Evolutionary conservation across 1,140 invertebrate species (phyloP).

Genomic region (Teleopsis dalmanni): DNA sequence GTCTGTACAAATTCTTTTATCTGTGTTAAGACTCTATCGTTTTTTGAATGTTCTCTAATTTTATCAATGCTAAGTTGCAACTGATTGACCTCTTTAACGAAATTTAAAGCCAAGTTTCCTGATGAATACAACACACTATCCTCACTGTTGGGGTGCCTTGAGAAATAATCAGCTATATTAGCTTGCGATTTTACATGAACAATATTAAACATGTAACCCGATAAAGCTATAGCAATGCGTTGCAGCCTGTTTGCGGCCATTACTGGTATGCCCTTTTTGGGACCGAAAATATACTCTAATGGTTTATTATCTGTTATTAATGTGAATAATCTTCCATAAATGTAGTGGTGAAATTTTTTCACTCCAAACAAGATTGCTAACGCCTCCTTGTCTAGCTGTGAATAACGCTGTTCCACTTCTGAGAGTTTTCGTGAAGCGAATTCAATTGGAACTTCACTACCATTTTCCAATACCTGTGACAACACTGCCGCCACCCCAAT

Average conservation of each 20-base stretch:
- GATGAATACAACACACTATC: no score
- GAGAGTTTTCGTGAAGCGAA: slow-evolving; percentile 45
- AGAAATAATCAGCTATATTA: slow-evolving; percentile 23
- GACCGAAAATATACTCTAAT: slow-evolving; percentile 39
- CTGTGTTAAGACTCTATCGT: no score
- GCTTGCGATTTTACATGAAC: slow-evolving; percentile 17
- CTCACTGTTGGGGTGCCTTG: slow-evolving; percentile 11
- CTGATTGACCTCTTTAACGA: no score
- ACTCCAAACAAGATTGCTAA: slow-evolving; percentile 42
- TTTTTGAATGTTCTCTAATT: no score
- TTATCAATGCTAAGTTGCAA: no score
- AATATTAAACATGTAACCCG: slow-evolving; percentile 19
- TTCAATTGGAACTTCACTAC: slow-evolving; percentile 40
- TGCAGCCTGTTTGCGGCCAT: slow-evolving; percentile 20
- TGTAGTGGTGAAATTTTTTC: slow-evolving; percentile 41
- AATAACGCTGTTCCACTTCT: slow-evolving; percentile 43
- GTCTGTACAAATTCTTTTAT: no score
- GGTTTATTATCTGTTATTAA: slow-evolving; percentile 48
- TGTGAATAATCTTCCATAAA: slow-evolving; percentile 44
- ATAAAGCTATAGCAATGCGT: slow-evolving; percentile 26
- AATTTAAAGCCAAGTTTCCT: no score
- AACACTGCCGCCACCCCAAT: slow-evolving; percentile 43
- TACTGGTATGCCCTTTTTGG: slow-evolving; percentile 30
- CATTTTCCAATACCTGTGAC: slow-evolving; percentile 35
- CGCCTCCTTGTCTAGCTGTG: slow-evolving; percentile 46